These are phyloP conservation scores for Amblyjoppa proteus DNA, from an alignment of 2,888 invertebrate genomes.

Conservation along the genomic window DNA sequence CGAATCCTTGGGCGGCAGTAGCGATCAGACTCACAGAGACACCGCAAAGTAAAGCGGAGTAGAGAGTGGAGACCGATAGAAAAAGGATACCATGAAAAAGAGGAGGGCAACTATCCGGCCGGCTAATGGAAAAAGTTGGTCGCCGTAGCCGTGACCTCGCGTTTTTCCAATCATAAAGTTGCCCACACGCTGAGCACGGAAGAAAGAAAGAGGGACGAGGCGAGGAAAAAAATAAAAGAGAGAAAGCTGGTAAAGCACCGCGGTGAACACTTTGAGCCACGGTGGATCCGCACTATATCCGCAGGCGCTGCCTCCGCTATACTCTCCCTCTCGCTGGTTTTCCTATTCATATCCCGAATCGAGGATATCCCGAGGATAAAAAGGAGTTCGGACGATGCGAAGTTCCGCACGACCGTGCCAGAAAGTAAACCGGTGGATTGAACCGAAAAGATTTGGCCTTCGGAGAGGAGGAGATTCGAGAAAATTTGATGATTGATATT, in stretches of 20 bases:
- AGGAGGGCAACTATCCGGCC: conserved; percentile 54
- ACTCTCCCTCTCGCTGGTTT: conserved; percentile 36
- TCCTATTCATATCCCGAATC: conserved; percentile 61
- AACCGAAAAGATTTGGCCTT: conserved; percentile 28
- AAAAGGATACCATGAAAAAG: conserved; percentile 9
- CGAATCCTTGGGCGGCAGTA: conserved; percentile 19
- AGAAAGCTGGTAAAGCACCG: conserved; percentile 22
- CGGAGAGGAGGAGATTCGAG: conserved; percentile 15
- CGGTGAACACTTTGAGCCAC: conserved; percentile 45
- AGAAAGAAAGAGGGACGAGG: conserved; percentile 22
- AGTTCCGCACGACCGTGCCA: conserved; percentile 7
- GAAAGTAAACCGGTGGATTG: conserved; percentile 14
- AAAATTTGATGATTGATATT: conserved; percentile 54
- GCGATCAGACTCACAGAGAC: conserved; percentile 18
- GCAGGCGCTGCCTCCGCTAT: conserved; percentile 6
- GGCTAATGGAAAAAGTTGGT: conserved; percentile 70
- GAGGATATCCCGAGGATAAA: conserved; percentile 41
- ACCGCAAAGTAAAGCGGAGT: conserved; percentile 13
- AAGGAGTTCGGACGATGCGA: conserved; percentile 27
- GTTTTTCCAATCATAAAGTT: conserved; percentile 76
- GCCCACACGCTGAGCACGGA: conserved; percentile 46
- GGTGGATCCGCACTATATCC: conserved; percentile 29
- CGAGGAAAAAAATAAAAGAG: conserved; percentile 1
- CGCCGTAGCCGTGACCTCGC: conserved; percentile 70
- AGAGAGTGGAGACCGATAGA: conserved; percentile 14